These are phyloP conservation scores for Drosophila eohydei DNA, from an alignment of 2,888 invertebrate species.

Conservation along the genomic window DNA sequence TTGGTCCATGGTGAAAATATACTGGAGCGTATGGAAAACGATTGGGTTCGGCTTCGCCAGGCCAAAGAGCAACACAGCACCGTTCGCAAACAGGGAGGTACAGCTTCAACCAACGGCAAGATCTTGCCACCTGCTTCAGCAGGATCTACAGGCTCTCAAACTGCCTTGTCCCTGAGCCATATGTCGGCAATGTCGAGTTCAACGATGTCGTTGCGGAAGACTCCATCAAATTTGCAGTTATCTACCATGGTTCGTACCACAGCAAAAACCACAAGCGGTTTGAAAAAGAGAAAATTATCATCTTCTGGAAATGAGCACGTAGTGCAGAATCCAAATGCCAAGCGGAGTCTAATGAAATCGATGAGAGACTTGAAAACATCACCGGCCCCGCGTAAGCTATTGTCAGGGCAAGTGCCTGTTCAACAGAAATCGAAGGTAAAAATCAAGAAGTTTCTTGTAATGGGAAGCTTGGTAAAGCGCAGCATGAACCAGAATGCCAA, in stretches of 20 bases:
- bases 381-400: slow-evolving; percentile 28
- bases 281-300: slow-evolving; percentile 71
- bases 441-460: slow-evolving; percentile 67
- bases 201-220: slow-evolving; percentile 66
- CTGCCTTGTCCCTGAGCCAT: slow-evolving; percentile 74
- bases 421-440: slow-evolving; percentile 60
- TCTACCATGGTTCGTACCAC: slow-evolving; percentile 19
- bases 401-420: slow-evolving; percentile 14
- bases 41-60: slow-evolving; percentile 86
- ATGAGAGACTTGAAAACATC: slow-evolving; percentile 65
- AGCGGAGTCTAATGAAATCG: slow-evolving; percentile 78
- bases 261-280: slow-evolving; percentile 48
- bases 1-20: slow-evolving; percentile 88
- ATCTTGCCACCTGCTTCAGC: slow-evolving; percentile 42
- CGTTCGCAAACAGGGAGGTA: slow-evolving; percentile 84
- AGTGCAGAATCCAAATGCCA: slow-evolving; percentile 65
- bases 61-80: slow-evolving; percentile 84
- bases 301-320: neutral
- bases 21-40: slow-evolving; percentile 87
- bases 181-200: slow-evolving; percentile 53
- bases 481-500: slow-evolving; percentile 34
- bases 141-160: slow-evolving; percentile 46
- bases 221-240: slow-evolving; percentile 68
- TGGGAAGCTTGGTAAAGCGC: slow-evolving; percentile 74
- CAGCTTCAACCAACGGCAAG: slow-evolving; percentile 45